Base-by-base conservation (phyloP, 2,113 vertebrate genomes). In the Colinus virginianus region DNA sequence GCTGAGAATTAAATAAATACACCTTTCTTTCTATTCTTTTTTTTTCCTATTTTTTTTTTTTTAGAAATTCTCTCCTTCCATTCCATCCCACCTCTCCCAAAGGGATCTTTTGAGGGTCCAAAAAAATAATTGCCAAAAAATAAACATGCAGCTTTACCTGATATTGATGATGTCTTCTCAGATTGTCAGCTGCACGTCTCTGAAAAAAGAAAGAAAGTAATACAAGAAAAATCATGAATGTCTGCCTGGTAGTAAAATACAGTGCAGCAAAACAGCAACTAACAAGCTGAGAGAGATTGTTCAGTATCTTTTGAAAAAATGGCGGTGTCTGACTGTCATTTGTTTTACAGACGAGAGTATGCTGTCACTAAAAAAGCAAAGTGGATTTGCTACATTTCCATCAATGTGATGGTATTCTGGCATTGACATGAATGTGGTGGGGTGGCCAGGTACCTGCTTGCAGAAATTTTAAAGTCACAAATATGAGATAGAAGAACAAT, bases 111-210 rank as follows among this genome's bases (percentile, higher is more conserved):
- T 63, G 4, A 18, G 92, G 28, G 3, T 48, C 88, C 3, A 68
- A 34, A 56, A 62, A 62, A 84, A 61, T 8, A 68, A 56, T 21
- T 63, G 3, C 13, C 4, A 9, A 56, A 28, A 74, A 77, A 43
- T 26, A 68, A 79, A 53, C 9, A 42, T 13, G 11, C 6, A 1
- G 5, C 12, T 93, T 96, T 97, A 99, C 99, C 98, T 99, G 99
- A 84, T 99, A 99, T 71, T 99, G 98, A 56, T 99, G 98, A 92
- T 98, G 99, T 94, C 98, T 97, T 96, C 98, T 97, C 38, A 99
- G 97, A 95, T 99, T 99, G 95, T 99, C 98, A 84, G 99, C 99
- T 62, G 99, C 98, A 91, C 99, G 98, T 78, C 98, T 98, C 99
- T 99, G 82, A 13, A 55, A 9, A 42, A 51, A 26, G 4, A 45